Base-by-base conservation (phyloP, 1,140 invertebrate species). In the Colletes latitarsis region DNA sequence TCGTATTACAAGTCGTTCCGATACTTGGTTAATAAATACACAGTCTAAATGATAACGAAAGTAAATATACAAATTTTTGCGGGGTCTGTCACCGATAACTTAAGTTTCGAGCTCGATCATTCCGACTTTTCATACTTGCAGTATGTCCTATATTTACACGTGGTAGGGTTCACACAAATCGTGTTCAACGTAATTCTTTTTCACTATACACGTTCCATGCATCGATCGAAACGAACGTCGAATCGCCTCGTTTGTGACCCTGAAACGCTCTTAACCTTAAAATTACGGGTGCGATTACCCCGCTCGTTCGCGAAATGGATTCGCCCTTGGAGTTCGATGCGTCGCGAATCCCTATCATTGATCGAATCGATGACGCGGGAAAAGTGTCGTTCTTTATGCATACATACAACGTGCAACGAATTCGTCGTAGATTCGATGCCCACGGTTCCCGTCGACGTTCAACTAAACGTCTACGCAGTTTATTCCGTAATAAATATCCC, bases 41-140 rank as follows among this genome's bases (percentile, higher is more conserved):
- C 43, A 17, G 60, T 30, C 30, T 39, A 53, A 5, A 9, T 6
- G 17, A 30, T 14, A 69, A 57, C 14, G 10, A 30, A 30, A 15
- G n/a, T 41, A 68, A 67, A 68, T 67, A 6, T 67, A 67, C 63
- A 67, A 76, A 57, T 46, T 46, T 30, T 57, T 15, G 14, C 15
- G 49, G 43, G 43, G 21, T 41, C 21, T 69, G 12, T 63, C 55
- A 57, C 52, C 41, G 9, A 62, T 73, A 19, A 5, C 39, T 46
- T 73, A 64, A 64, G 17, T 14, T n/a, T 69, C 64, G 21, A 77
- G 64, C 41, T 46, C 57, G 46, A 41, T 55, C 62, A 6, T 8
- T 6, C 30, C 12, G 55, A 76, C 10, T 46, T 43, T 30, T 30
- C 30, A 8, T 5, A 6, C 3, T 15, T 30, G 10, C 8, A 21